phyloP scores from a whole-genome alignment of 2,888 invertebrate species.

The Amphimallon solstitiale region DNA sequence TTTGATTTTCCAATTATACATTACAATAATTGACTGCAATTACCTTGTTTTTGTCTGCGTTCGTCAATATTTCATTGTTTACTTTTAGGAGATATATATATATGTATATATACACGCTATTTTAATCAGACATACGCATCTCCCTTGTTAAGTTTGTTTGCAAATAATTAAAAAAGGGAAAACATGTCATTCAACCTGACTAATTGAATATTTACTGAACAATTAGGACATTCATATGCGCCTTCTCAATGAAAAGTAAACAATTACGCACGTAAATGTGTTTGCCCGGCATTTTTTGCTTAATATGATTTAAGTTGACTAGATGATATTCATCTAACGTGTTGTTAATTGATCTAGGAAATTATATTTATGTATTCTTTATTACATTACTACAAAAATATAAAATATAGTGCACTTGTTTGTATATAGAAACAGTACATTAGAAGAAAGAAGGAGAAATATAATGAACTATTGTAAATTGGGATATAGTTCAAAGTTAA shows the following conservation, averaged over 20 bases:
- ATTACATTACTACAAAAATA: not conserved
- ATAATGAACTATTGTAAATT: no score
- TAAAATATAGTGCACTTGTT: not conserved
- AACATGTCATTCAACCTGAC: not conserved
- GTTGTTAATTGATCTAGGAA: conserved; percentile 8
- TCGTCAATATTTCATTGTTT: no score
- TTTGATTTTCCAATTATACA: no score
- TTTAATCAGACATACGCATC: not conserved
- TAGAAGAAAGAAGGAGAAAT: no score
- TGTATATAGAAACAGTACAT: not conserved
- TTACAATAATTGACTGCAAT: no score
- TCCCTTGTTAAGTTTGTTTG: not conserved
- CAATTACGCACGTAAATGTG: not conserved
- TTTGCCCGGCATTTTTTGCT: not conserved
- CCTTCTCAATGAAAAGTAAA: not conserved
- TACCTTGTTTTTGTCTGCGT: no score
- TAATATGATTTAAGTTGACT: not conserved
- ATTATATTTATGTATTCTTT: no score
- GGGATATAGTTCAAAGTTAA: no score
- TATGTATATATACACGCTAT: no score
- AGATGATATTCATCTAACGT: not conserved
- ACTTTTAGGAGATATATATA: no score
- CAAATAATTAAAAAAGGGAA: not conserved
- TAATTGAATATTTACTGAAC: conserved; percentile 1
- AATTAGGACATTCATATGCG: not conserved